phyloP scores from a whole-genome alignment of 2,113 vertebrate species.

The Bufo bufo region DNA sequence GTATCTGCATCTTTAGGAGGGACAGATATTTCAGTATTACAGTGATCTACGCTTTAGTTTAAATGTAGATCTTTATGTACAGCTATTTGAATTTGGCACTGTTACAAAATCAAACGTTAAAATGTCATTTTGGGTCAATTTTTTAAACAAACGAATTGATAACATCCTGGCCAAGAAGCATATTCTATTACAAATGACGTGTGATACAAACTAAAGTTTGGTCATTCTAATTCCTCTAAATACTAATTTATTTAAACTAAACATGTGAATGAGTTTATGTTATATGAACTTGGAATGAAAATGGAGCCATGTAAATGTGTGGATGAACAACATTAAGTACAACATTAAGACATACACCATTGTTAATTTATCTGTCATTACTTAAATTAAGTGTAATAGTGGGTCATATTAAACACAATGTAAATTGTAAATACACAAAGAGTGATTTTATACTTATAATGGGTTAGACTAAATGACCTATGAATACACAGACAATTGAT shows the following conservation, averaged over 20 bases:
- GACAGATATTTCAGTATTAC: not conserved
- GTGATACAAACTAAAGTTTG: not conserved
- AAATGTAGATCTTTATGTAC: not conserved
- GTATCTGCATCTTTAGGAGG: not conserved
- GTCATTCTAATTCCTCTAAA: not conserved
- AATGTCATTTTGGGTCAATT: not conserved
- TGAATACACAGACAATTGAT: not conserved
- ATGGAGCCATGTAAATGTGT: not conserved
- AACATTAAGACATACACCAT: conserved; percentile 6
- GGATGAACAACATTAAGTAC: conserved; percentile 23
- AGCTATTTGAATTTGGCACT: not conserved
- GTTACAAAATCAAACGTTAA: not conserved
- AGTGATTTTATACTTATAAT: not conserved
- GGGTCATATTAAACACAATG: not conserved
- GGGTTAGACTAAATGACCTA: not conserved
- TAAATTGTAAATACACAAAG: not conserved
- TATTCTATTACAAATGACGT: not conserved
- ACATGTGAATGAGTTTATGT: not conserved
- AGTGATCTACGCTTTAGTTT: not conserved
- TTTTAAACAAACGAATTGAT: not conserved
- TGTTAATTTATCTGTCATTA: not conserved
- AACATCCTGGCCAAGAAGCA: not conserved
- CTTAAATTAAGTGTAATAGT: not conserved
- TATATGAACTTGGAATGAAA: conserved; percentile 50
- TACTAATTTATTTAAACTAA: not conserved